Evolutionary conservation across 2,113 vertebrate genomes (phyloP).

Genomic region (Cairina moschata): DNA sequence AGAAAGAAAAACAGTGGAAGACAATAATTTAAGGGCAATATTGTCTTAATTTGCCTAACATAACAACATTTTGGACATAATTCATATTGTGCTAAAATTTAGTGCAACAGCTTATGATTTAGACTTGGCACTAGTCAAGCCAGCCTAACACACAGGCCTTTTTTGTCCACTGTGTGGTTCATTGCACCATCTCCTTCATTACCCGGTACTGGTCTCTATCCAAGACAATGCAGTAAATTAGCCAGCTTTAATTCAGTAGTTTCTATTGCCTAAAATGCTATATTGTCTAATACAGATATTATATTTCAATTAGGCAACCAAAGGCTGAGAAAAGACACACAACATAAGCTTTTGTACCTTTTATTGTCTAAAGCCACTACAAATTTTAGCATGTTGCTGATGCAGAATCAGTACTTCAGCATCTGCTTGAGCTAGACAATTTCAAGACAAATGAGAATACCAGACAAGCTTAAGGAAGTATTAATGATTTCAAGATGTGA

Average conservation of each 20-base stretch:
- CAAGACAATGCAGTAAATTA: background rate
- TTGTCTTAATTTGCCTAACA: background rate
- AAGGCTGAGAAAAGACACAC: background rate
- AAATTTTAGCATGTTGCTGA: background rate
- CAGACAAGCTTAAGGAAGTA: background rate
- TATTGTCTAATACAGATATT: background rate
- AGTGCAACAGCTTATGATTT: background rate
- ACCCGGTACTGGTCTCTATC: background rate
- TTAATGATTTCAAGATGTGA: constrained; percentile 44
- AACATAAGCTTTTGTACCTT: background rate
- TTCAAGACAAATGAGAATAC: constrained; percentile 15
- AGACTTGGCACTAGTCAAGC: background rate
- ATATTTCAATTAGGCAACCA: background rate
- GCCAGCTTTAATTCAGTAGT: background rate
- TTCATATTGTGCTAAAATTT: background rate
- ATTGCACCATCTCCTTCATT: background rate
- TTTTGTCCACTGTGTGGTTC: background rate
- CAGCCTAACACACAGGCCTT: background rate
- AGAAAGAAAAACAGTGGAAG: background rate
- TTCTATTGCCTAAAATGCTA: background rate
- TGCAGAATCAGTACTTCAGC: background rate
- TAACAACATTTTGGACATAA: background rate
- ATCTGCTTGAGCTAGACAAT: background rate
- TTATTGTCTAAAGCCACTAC: background rate
- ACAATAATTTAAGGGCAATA: background rate